Conservation (phyloP, 2,888 invertebrate species). For the Merodon equestris region DNA sequence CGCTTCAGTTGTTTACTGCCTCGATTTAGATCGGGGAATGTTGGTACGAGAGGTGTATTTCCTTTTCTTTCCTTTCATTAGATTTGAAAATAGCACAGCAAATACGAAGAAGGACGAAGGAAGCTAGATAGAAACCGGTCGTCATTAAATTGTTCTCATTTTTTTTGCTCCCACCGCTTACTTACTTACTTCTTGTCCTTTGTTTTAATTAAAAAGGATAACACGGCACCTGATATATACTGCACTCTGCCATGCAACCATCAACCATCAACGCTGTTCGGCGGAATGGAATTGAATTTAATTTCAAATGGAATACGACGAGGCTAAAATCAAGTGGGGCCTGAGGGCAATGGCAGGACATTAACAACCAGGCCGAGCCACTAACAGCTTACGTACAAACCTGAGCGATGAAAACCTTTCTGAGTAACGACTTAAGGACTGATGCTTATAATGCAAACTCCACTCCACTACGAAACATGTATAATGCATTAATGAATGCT, state of each 20-base stretch:
- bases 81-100: constrained; percentile 49
- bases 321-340: constrained; percentile 5
- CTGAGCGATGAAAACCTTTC: constrained; percentile 49
- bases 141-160: constrained; percentile 53
- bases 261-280: constrained; percentile 3
- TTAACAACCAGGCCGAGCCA: constrained; percentile 3
- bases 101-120: constrained; percentile 48
- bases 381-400: constrained; percentile 18
- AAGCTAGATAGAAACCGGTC: constrained; percentile 46
- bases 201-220: constrained; percentile 62
- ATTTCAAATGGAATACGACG: constrained; percentile 31
- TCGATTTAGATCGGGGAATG: too few species aligned
- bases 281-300: constrained; percentile 47
- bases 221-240: constrained; percentile 44
- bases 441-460: constrained; percentile 48
- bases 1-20: too few species aligned
- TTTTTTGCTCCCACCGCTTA: not conserved
- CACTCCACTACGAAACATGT: constrained; percentile 54
- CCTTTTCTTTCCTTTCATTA: constrained; percentile 61
- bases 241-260: constrained; percentile 60
- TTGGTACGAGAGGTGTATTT: too few species aligned
- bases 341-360: constrained; percentile 17
- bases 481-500: constrained; percentile 65
- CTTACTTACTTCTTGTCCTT: constrained; percentile 2
- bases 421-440: constrained; percentile 51